These are phyloP conservation scores for Apodemia zela DNA, from an alignment of 2,888 invertebrate species.

Conservation along the genomic window DNA sequence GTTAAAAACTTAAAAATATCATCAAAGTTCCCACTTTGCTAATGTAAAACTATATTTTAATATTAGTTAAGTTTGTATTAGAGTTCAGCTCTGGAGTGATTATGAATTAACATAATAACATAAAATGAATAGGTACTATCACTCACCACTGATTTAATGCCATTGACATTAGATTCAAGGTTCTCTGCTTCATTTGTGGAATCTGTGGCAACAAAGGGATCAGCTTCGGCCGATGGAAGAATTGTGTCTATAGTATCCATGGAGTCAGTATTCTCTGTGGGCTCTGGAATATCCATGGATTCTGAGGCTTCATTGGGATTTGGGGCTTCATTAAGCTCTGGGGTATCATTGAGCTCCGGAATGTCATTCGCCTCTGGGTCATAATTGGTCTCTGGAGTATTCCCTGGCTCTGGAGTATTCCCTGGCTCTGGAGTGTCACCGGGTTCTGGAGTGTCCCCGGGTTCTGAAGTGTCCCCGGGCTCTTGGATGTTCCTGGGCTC, in stretches of 20 bases:
- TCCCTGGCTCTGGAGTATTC: not conserved
- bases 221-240: not conserved
- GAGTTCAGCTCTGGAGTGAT: too few species aligned
- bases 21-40: too few species aligned
- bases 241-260: not conserved
- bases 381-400: not conserved
- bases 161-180: slow-evolving; percentile 20
- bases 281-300: not conserved
- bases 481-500: not conserved
- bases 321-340: not conserved
- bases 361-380: not conserved
- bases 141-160: slow-evolving; percentile 14
- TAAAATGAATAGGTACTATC: not conserved
- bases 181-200: slow-evolving; percentile 18
- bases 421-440: too few species aligned
- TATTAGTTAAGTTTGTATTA: too few species aligned
- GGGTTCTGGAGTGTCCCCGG: too few species aligned
- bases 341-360: not conserved
- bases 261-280: not conserved
- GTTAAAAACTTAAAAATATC: too few species aligned
- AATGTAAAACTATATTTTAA: too few species aligned
- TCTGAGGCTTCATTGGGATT: not conserved
- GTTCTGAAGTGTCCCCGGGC: not conserved
- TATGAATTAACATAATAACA: not conserved
- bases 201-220: slow-evolving; percentile 32